phyloP scores from a whole-genome alignment of 2,888 invertebrate genomes.

The Apodemia mormo region DNA sequence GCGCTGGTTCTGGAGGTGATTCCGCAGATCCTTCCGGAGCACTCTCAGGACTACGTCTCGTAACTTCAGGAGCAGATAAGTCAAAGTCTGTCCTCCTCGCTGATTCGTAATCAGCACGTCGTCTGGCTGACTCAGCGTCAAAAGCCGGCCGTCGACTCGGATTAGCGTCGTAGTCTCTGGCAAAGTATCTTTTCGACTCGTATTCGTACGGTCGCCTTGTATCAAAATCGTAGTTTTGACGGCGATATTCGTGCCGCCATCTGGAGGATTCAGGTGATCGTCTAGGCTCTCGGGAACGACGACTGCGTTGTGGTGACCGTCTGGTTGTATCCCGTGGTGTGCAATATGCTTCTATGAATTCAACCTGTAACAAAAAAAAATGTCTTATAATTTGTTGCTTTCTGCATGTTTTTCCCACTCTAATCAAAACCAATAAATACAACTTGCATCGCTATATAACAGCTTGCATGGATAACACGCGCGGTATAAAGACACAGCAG shows the following conservation, averaged over 20 bases:
- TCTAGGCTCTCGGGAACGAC: conserved; percentile 68
- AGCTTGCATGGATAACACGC: no score
- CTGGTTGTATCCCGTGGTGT: conserved; percentile 86
- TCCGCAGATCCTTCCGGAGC: conserved; percentile 73
- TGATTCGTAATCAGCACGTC: conserved; percentile 75
- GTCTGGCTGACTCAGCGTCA: conserved; percentile 69
- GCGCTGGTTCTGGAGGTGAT: conserved; percentile 77
- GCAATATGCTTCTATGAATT: conserved; percentile 88
- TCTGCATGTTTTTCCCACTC: no score
- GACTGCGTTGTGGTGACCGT: conserved; percentile 70
- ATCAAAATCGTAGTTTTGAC: conserved; percentile 70
- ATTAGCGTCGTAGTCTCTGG: conserved; percentile 65
- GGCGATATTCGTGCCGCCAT: conserved; percentile 75
- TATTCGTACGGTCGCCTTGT: conserved; percentile 72
- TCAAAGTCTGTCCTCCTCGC: conserved; percentile 75
- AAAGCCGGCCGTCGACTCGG: conserved; percentile 67
- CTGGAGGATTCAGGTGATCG: conserved; percentile 70
- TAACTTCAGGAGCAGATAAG: conserved; percentile 64
- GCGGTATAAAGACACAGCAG: no score
- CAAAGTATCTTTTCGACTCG: conserved; percentile 56
- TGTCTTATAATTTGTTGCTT: background rate
- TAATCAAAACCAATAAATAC: no score
- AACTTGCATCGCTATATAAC: no score
- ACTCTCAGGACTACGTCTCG: conserved; percentile 71
- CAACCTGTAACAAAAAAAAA: conserved; percentile 80